A percentile compares a stretch with the other conserved stretches of the same genome.
phyloP scores from a whole-genome alignment of 2,888 invertebrate species.

The Cosmopolites sordidus region DNA sequence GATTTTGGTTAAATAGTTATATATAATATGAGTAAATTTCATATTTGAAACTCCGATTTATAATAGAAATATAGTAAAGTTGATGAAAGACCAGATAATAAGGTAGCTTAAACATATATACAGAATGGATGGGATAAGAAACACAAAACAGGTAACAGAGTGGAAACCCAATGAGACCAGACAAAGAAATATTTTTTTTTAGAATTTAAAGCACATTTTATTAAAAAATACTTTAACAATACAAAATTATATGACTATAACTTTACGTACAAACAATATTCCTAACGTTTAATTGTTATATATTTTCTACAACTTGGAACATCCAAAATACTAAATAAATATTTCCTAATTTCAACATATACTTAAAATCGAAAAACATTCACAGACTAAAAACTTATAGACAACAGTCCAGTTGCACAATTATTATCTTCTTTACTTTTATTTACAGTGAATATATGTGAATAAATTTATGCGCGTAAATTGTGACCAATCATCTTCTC shows the following conservation, averaged over 20 bases:
- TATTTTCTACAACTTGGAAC: conserved; percentile 3
- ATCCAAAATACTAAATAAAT: conserved; percentile 16
- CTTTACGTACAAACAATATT: conserved; percentile 13
- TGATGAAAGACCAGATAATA: no score
- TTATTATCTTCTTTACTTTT: not conserved
- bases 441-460: not conserved
- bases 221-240: conserved; percentile 13
- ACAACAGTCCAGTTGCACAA: not conserved
- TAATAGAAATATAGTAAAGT: no score
- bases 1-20: no score
- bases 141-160: no score
- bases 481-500: no score
- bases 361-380: conserved; percentile 7
- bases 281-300: conserved; percentile 5
- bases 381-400: conserved; percentile 3
- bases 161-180: no score
- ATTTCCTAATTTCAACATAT: conserved; percentile 6
- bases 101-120: no score
- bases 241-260: conserved; percentile 14
- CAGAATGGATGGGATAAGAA: no score
- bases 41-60: no score
- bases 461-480: no score
- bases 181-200: not conserved
- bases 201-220: conserved; percentile 10
- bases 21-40: no score